Percentiles rank a stretch among this genome's conserved stretches.
phyloP scores from a whole-genome alignment of 2,797 vertebrate species.

The Oophaga sylvatica region DNA sequence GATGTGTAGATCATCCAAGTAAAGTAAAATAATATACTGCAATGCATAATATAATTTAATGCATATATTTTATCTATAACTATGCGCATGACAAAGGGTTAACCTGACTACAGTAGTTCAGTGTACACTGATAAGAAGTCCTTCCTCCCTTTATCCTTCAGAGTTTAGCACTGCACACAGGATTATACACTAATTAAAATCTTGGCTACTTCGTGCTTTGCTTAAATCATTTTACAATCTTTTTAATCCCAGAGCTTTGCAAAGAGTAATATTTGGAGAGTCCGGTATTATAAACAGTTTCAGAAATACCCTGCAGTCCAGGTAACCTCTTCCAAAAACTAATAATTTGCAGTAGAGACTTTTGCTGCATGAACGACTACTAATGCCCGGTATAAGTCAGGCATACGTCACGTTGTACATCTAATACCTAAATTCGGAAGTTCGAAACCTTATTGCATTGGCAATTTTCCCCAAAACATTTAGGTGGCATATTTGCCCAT shows the following conservation, averaged over 20 bases:
- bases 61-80: background rate
- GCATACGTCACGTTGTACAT: background rate
- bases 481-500: no score
- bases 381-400: background rate
- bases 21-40: no score
- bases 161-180: constrained; percentile 56
- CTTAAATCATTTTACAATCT: constrained; percentile 60
- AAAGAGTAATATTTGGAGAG: constrained; percentile 60
- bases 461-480: background rate
- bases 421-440: background rate
- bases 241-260: constrained; percentile 56
- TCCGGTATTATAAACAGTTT: constrained; percentile 59
- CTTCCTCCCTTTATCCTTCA: constrained; percentile 46
- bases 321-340: constrained; percentile 22
- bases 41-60: no score
- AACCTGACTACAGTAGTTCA: constrained; percentile 32
- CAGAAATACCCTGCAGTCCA: constrained; percentile 42
- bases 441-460: background rate
- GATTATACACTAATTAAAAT: constrained; percentile 62
- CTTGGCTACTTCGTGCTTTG: constrained; percentile 60
- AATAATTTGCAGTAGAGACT: background rate
- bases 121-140: constrained; percentile 47
- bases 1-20: no score
- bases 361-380: background rate
- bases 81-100: background rate